Conservation (phyloP, 2,113 vertebrate species). For the Sterrhoptilus dennistouni region DNA sequence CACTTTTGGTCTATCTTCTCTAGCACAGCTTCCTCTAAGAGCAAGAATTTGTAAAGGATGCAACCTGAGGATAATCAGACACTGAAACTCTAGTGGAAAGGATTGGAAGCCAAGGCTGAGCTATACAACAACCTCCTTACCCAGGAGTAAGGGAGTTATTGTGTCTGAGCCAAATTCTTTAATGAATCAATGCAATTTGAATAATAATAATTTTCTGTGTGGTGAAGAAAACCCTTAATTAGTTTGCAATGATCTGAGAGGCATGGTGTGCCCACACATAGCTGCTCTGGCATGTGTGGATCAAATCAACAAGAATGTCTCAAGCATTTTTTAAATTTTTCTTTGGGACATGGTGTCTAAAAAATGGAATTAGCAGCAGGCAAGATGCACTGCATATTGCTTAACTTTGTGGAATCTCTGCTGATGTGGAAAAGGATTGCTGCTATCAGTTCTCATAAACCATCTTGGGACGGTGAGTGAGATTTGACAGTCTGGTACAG, state of each 20-base stretch:
- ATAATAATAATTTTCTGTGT: not conserved
- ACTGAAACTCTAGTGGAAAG: not conserved
- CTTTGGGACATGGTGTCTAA: not conserved
- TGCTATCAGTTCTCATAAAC: not conserved
- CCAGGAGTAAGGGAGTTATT: not conserved
- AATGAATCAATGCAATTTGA: slow-evolving; percentile 1
- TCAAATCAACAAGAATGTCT: not conserved
- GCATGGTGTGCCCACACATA: not conserved
- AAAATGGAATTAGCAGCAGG: not conserved
- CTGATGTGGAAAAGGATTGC: not conserved
- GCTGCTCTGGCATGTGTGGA: not conserved
- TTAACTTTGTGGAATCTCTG: not conserved
- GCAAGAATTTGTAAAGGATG: not conserved
- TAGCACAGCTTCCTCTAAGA: not conserved
- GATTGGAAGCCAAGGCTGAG: not conserved
- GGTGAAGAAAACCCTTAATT: not conserved
- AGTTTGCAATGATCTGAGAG: not conserved
- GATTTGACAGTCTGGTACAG: not conserved
- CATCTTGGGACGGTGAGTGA: not conserved
- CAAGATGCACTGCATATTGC: not conserved
- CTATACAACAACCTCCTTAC: not conserved
- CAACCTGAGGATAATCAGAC: not conserved
- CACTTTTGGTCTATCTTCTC: not conserved
- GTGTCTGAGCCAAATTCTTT: not conserved
- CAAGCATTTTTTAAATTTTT: not conserved